phyloP scores from a whole-genome alignment of 2,113 vertebrate species.

The Fulica atra region DNA sequence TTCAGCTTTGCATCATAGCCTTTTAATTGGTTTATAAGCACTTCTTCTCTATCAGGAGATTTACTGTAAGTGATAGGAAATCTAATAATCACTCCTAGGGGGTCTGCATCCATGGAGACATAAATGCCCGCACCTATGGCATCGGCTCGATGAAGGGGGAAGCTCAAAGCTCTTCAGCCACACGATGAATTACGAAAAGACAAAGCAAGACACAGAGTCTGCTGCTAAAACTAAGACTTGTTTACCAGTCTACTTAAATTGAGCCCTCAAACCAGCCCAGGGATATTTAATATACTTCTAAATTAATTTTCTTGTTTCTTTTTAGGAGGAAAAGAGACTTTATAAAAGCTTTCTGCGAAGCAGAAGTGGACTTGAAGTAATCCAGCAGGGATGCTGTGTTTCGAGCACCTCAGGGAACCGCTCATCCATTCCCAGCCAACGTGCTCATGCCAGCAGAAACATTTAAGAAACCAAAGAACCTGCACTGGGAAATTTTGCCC shows the following conservation, averaged over 20 bases:
- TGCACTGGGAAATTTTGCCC: not conserved
- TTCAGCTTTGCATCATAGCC: not conserved
- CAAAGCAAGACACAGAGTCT: not conserved
- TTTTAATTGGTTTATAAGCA: constrained; percentile 17
- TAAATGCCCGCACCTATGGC: not conserved
- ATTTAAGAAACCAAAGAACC: not conserved
- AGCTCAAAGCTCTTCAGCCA: not conserved
- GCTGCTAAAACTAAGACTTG: not conserved
- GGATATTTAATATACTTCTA: not conserved
- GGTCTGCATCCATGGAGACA: not conserved
- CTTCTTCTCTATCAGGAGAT: not conserved
- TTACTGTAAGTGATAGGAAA: not conserved
- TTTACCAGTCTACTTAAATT: not conserved
- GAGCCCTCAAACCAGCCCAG: not conserved
- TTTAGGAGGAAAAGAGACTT: not conserved
- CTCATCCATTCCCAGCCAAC: not conserved
- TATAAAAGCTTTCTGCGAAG: not conserved
- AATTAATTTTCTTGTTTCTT: not conserved
- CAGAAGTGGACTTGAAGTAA: not conserved
- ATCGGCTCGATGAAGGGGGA: not conserved
- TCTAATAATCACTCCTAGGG: not conserved
- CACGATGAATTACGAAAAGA: not conserved
- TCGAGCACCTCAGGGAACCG: not conserved
- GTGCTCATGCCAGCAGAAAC: not conserved
- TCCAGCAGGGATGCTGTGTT: not conserved